Evolutionary conservation across 2,797 vertebrate species (phyloP), one percentile per base, ranked within the genome.

Genomic region (Avahi laniger): DNA sequence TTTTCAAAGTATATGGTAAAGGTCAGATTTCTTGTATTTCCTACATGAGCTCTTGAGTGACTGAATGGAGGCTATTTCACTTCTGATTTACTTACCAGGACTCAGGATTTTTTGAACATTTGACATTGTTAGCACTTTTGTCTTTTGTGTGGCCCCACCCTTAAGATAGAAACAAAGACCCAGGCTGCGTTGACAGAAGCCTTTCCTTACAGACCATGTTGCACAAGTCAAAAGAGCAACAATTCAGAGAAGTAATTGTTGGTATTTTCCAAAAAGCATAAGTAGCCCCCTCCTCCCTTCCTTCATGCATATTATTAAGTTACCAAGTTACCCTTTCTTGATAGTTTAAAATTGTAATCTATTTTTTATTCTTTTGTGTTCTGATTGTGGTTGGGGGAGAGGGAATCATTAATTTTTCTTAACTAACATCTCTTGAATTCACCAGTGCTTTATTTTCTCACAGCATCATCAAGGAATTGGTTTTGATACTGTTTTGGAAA

Each of bases 11-110:
- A 79, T 48, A 61, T 86, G 70, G 38, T 82, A 98, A 98, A 98
- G 98, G 98, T 98, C 98, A 98, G 79, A 80, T 98, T 98, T 97
- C 76, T 65, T 98, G 97, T 98, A 96, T 97, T 97, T 98, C 30
- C 65, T 92, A 17, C 41, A 96, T 98, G 82, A 97, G 57, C 35
- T 97, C 38, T 88, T 88, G 57, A 96, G 92, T 97, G 97, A 96
- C 97, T 97, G 92, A 98, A 93, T 48, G 91, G 96, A 98, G 93
- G 90, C 91, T 96, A 33, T 98, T 98, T 98, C 73, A 20, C 78
- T 96, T 84, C 72, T 98, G 89, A 96, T 97, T 97, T 98, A 96
- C 88, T 98, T 98, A 96, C 75, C 57, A 4, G 91, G 89, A 97
- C 69, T 97, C 95, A 95, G 46, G 97, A 89, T 95, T 95, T 95